These are phyloP conservation scores for Intellagama lesueurii DNA, from an alignment of 2,797 vertebrate genomes.

Conservation along the genomic window DNA sequence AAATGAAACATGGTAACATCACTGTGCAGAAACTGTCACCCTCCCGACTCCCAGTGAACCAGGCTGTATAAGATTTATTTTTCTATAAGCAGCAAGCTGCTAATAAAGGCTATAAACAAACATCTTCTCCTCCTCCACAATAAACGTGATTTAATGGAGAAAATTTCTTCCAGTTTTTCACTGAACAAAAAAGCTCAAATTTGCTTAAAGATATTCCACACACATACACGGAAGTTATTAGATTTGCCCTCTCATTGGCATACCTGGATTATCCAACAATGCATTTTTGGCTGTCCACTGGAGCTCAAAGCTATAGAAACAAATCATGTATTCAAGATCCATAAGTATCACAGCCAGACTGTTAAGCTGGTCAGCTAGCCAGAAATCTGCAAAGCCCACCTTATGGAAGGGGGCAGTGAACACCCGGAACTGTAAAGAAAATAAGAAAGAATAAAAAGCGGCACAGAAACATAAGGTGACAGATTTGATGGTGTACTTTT, in stretches of 20 bases:
- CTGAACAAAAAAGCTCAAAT: neutral
- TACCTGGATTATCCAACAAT: slow-evolving; percentile 83
- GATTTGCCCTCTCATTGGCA: slow-evolving; percentile 12
- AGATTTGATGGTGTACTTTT: neutral
- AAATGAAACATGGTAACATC: neutral
- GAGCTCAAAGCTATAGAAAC: slow-evolving; percentile 96
- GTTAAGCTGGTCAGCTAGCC: slow-evolving; percentile 98
- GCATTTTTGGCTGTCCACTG: slow-evolving; percentile 84
- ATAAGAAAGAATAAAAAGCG: slow-evolving; percentile 8
- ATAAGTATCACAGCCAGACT: slow-evolving; percentile 92
- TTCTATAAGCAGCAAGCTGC: neutral
- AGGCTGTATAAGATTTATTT: neutral
- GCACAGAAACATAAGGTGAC: neutral
- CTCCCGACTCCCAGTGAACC: neutral
- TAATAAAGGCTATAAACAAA: neutral
- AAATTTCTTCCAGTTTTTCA: slow-evolving; percentile 27
- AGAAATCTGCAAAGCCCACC: slow-evolving; percentile 98
- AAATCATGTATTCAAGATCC: slow-evolving; percentile 99
- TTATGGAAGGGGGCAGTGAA: slow-evolving; percentile 98
- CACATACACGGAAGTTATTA: slow-evolving; percentile 30
- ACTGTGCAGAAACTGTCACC: neutral
- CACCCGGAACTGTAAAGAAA: slow-evolving; percentile 88
- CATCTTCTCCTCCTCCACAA: neutral
- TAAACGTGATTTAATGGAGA: slow-evolving; percentile 41
- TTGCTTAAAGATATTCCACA: neutral